Base-by-base conservation (phyloP, 2,888 invertebrate species). In the Lasioglossum malachurum region DNA sequence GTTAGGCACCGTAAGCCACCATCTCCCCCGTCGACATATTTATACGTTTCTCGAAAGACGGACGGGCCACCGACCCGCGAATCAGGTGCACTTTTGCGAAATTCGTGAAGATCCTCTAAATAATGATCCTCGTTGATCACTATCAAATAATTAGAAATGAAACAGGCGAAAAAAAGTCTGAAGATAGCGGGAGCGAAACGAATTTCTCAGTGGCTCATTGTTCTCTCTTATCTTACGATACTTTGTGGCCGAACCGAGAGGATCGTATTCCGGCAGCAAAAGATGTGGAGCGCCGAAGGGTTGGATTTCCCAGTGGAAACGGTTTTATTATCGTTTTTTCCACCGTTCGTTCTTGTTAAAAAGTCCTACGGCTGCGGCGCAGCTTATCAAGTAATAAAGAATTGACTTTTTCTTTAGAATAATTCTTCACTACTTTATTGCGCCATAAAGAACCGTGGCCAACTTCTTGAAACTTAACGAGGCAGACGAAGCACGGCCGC, bases 1-100 rank as follows among this genome's bases (percentile, higher is more conserved):
- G 89, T 92, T 92, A 91, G 91, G 84, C 86, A 85, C 84, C 84
- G 84, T 60, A 41, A 78, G 44, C 85, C 74, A 73, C 80, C 72
- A 72, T 78, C 79, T 81, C 57, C 73, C 27, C 77, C 64, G 64
- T 53, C 67, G 67, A 67, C 23, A 38, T 78, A 64, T 82, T 85
- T 80, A 73, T 75, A 57, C 35, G 74, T 16, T 78, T 69, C 78
- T 16, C 49, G 27, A 38, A 49, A 67, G 46, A 69, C 35, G 60
- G 16, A 35, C 19, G 64, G n/a, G 46, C 31, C 44, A 19, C 19
- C 19, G 57, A 35, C 31, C 35, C 35, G n/a, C 19, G 49, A 67
- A 35, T 44, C 35, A 49, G 49, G 76, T 35, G 64, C 4, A 19
- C 14, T 27, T 53, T 38, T 4, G 4, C 16, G 4, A 7, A 16